These are phyloP conservation scores for Tinamus major DNA, from an alignment of 2,797 vertebrate species.

Conservation along the genomic window DNA sequence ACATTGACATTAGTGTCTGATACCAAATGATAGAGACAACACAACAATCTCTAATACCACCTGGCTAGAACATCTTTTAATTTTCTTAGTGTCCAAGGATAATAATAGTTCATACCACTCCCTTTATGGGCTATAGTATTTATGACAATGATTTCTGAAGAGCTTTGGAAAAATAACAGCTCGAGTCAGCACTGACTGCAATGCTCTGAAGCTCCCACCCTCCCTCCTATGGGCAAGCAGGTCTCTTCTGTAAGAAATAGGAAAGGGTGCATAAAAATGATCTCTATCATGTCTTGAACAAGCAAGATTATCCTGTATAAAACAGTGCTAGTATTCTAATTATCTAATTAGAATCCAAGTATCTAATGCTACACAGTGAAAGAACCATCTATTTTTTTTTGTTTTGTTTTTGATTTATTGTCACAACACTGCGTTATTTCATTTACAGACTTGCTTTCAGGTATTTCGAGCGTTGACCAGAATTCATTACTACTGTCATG, in stretches of 20 bases:
- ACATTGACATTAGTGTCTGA: neutral
- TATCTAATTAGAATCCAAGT: neutral
- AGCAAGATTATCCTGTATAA: neutral
- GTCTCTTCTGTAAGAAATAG: neutral
- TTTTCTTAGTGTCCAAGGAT: neutral
- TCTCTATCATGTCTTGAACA: neutral
- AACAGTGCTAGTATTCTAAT: neutral
- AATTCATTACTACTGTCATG: neutral
- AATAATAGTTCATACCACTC: neutral
- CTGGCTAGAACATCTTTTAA: neutral
- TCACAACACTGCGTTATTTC: neutral
- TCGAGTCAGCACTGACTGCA: neutral
- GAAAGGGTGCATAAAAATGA: neutral
- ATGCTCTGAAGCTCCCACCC: neutral
- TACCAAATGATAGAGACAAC: neutral
- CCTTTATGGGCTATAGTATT: neutral
- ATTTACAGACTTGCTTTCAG: neutral
- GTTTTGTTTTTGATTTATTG: neutral
- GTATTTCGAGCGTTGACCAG: neutral
- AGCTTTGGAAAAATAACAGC: neutral
- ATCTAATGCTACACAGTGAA: neutral
- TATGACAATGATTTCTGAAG: neutral
- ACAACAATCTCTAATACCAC: neutral
- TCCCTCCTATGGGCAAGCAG: accelerated
- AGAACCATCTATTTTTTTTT: neutral